Conservation (phyloP, 2,113 vertebrate genomes). For the Micromys minutus region DNA sequence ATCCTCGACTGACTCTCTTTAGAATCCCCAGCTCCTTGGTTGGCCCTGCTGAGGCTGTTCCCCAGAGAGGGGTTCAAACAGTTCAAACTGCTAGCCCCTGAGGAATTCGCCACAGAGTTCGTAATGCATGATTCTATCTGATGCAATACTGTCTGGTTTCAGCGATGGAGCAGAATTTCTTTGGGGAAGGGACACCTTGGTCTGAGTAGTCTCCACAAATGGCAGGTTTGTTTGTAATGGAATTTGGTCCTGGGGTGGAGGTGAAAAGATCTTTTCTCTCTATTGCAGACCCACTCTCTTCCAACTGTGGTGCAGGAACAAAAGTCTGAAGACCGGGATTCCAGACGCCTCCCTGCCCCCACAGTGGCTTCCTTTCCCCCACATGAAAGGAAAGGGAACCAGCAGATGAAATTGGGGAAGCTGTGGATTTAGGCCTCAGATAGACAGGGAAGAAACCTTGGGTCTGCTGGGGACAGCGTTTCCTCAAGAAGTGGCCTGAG, state of each 20-base stretch:
- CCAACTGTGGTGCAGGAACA: background rate
- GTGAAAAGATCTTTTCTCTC: background rate
- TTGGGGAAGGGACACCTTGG: background rate
- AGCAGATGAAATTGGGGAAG: slow-evolving; percentile 67
- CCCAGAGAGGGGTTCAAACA: background rate
- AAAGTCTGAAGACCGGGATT: accelerated
- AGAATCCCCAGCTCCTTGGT: background rate
- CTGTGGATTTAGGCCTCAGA: slow-evolving; percentile 36
- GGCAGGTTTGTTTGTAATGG: background rate
- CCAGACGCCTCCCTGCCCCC: background rate
- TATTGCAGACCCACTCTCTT: background rate
- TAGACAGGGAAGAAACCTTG: background rate
- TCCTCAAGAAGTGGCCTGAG: background rate
- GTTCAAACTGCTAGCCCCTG: background rate
- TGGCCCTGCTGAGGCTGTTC: background rate
- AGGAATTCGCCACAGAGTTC: background rate
- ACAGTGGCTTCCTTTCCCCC: slow-evolving; percentile 58
- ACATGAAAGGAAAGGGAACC: slow-evolving; percentile 43
- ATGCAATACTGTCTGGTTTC: background rate
- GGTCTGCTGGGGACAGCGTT: background rate
- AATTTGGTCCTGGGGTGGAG: background rate
- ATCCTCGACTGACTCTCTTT: background rate
- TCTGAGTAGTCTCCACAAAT: background rate
- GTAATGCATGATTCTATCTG: background rate
- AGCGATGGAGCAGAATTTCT: background rate